Evolutionary conservation across 2,797 vertebrate genomes (phyloP), one percentile per base, ranked within the genome.

Genomic region (Hafferia zeledoni): DNA sequence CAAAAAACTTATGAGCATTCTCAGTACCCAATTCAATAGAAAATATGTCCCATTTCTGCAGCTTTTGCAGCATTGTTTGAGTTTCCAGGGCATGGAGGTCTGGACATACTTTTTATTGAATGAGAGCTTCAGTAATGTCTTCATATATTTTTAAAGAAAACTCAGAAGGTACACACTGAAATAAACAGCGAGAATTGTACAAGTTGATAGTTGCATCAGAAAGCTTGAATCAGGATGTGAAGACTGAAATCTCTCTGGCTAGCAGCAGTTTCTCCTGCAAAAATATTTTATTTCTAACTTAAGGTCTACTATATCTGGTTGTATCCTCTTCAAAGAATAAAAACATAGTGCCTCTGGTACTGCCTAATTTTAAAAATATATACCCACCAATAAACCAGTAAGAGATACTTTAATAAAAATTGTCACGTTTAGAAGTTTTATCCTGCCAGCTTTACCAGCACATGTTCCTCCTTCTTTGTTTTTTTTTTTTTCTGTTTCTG

Each of bases 91-190:
- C 96, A 97, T 93, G 52, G 76, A 89, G 89, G 94, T 96, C 90
- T 96, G 96, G 95, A 96, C 96, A 93, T 91, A 89, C 78, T 93
- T 97, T 97, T 97, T 97, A 97, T 97, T 97, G 96, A 96, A 97
- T 97, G 94, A 96, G 95, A 94, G 90, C 85, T 79, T 95, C 92
- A 74, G 92, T 94, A 96, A 96, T 93, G 95, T 96, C 96, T 96
- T 96, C 94, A 96, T 97, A 96, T 97, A 96, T 97, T 94, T 96
- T 96, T 96, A 93, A 95, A 94, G 93, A 91, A 94, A 95, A 77
- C 79, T 95, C 70, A 65, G 87, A 91, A 93, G 33, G 59, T 95
- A 57, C 65, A 90, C 75, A 91, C 79, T 81, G 92, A 97, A 91
- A 96, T 95, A 95, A 96, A 95, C 80, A 93, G 78, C 27, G 61